These are phyloP conservation scores for Diachrysia chrysitis DNA, from an alignment of 2,888 invertebrate genomes.

Conservation along the genomic window DNA sequence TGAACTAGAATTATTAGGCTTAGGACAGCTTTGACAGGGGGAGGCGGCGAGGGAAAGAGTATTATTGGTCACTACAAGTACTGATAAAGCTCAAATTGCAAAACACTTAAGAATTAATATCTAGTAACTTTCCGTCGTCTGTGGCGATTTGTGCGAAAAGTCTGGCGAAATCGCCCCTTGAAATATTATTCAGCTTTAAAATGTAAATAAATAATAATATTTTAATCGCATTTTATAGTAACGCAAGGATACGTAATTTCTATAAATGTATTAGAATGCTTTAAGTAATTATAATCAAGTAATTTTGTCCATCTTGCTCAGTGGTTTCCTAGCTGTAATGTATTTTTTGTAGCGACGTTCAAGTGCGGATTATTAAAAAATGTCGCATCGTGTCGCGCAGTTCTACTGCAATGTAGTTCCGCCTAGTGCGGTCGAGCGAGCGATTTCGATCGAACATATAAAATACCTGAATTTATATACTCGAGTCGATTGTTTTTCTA, in stretches of 20 bases:
- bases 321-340: too few species aligned
- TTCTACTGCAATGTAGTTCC: too few species aligned
- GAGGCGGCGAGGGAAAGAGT: constrained; percentile 1
- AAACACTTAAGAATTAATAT: neutral
- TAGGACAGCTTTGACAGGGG: constrained; percentile 7
- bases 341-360: too few species aligned
- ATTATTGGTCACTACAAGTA: neutral
- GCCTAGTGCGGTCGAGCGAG: too few species aligned
- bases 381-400: too few species aligned
- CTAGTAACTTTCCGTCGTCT: neutral
- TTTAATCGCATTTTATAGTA: neutral
- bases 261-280: too few species aligned
- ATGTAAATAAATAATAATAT: neutral
- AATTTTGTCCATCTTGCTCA: too few species aligned
- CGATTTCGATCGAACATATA: neutral
- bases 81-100: neutral
- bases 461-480: constrained; percentile 18
- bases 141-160: too few species aligned
- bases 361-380: too few species aligned
- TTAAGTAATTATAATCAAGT: too few species aligned
- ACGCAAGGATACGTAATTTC: too few species aligned
- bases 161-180: neutral
- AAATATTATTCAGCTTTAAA: neutral
- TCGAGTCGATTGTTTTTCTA: constrained; percentile 39
- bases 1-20: constrained; percentile 47